Conservation (phyloP, 2,797 vertebrate genomes). For the Loriculus beryllinus region DNA sequence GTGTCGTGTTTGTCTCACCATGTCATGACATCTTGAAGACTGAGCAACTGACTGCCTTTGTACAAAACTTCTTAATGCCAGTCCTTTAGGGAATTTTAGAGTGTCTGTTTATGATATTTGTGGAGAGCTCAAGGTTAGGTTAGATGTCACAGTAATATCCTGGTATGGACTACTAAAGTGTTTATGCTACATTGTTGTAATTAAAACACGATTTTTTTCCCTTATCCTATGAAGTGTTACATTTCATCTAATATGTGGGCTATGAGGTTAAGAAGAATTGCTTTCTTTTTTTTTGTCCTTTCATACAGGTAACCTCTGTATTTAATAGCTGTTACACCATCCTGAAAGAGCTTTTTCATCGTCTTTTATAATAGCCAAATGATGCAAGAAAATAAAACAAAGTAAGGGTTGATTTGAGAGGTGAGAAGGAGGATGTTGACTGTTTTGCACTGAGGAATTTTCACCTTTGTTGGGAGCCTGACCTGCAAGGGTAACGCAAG, state of each 20-base stretch:
- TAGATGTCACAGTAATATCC: background rate
- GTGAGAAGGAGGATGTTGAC: background rate
- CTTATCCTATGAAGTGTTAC: slow-evolving; percentile 17
- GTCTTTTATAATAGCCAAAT: background rate
- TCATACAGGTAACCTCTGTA: background rate
- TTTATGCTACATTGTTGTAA: slow-evolving; percentile 54
- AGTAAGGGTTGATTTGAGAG: background rate
- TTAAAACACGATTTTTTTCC: slow-evolving; percentile 60
- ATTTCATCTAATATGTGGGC: background rate
- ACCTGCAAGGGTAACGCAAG: background rate
- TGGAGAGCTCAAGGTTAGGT: slow-evolving; percentile 17
- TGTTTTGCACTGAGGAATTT: background rate
- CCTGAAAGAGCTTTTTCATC: background rate
- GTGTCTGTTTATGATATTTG: slow-evolving; percentile 21
- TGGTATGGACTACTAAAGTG: slow-evolving; percentile 27
- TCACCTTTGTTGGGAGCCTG: background rate
- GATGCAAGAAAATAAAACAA: background rate
- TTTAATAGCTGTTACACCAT: background rate
- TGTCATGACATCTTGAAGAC: background rate
- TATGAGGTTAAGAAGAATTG: background rate
- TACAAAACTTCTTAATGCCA: slow-evolving; percentile 25
- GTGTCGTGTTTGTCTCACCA: slow-evolving; percentile 22
- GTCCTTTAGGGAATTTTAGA: slow-evolving; percentile 5
- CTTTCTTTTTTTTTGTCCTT: background rate
- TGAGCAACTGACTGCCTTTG: slow-evolving; percentile 13